Evolutionary conservation across 2,797 vertebrate species (phyloP).

Genomic region (Paedocypris micromegethes): DNA sequence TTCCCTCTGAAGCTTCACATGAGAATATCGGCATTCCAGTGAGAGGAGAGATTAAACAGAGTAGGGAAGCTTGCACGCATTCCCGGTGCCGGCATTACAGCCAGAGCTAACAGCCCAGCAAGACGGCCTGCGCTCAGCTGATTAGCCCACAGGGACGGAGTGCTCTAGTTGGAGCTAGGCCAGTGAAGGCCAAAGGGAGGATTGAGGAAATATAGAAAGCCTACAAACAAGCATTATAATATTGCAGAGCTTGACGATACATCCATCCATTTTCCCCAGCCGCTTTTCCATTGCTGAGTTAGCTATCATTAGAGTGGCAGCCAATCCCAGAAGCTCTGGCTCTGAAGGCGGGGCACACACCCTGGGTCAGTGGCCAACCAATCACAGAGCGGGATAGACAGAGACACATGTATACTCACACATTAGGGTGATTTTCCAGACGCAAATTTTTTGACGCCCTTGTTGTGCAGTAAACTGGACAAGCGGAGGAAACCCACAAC

Average conservation of each 20-base stretch:
- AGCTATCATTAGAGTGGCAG: too few relatives aligned
- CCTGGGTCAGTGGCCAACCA: too few relatives aligned
- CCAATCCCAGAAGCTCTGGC: too few relatives aligned
- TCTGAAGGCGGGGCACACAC: too few relatives aligned
- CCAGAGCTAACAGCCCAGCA: conserved; percentile 47
- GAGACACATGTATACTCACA: too few relatives aligned
- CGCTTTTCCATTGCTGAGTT: too few relatives aligned
- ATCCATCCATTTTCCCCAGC: too few relatives aligned
- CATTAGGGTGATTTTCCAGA: too few relatives aligned
- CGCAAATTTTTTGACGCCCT: too few relatives aligned
- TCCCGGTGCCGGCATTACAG: conserved; percentile 43
- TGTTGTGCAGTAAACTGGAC: too few relatives aligned
- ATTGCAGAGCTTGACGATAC: conserved; percentile 20
- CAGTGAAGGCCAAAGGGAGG: conserved; percentile 44
- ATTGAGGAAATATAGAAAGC: conserved; percentile 38
- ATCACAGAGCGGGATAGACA: too few relatives aligned
- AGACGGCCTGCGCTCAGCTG: conserved; percentile 45
- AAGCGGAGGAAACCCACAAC: too few relatives aligned
- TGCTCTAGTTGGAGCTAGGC: conserved; percentile 47
- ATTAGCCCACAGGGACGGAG: conserved; percentile 46
- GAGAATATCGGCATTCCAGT: conserved; percentile 24
- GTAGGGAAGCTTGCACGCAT: conserved; percentile 42
- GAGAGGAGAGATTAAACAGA: conserved; percentile 31
- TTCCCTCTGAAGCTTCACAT: conserved; percentile 19
- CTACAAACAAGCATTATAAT: conserved; percentile 38